Conservation (phyloP, 2,113 vertebrate genomes). For the Anthoscopus minutus region DNA sequence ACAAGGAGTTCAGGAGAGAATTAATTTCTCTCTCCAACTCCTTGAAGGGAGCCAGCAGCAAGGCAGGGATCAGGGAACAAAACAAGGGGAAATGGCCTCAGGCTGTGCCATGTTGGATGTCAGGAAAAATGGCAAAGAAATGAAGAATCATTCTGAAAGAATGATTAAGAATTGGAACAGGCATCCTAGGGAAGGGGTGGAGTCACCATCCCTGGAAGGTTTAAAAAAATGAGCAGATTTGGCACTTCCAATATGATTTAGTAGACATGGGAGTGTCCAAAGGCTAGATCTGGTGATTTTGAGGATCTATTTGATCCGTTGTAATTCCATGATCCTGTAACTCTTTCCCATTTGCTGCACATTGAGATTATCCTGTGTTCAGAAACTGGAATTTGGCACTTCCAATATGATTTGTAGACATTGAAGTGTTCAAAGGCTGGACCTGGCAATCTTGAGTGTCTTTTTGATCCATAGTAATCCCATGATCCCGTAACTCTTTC, state of each 20-base stretch:
- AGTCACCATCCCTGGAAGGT: neutral
- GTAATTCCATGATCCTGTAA: too few species aligned
- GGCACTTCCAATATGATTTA: neutral
- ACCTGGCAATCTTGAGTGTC: too few species aligned
- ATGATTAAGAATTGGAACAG: too few species aligned
- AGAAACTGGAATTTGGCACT: neutral
- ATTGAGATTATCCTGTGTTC: neutral
- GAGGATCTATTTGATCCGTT: too few species aligned
- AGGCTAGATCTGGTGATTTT: neutral
- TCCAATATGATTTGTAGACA: accelerated
- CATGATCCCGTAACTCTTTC: too few species aligned
- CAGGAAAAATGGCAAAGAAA: too few species aligned
- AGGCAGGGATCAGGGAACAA: neutral
- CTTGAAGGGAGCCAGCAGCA: neutral
- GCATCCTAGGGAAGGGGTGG: neutral
- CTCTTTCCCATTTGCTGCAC: accelerated
- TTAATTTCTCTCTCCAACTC: neutral
- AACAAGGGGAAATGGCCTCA: neutral
- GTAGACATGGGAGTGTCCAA: too few species aligned
- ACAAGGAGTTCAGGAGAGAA: neutral
- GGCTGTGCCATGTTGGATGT: too few species aligned
- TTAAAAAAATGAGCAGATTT: neutral
- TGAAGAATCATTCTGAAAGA: too few species aligned
- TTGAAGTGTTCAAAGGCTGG: neutral
- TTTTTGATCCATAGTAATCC: too few species aligned